phyloP scores from a whole-genome alignment of 64 coral and sea anemone species.

The Montipora sp. region DNA sequence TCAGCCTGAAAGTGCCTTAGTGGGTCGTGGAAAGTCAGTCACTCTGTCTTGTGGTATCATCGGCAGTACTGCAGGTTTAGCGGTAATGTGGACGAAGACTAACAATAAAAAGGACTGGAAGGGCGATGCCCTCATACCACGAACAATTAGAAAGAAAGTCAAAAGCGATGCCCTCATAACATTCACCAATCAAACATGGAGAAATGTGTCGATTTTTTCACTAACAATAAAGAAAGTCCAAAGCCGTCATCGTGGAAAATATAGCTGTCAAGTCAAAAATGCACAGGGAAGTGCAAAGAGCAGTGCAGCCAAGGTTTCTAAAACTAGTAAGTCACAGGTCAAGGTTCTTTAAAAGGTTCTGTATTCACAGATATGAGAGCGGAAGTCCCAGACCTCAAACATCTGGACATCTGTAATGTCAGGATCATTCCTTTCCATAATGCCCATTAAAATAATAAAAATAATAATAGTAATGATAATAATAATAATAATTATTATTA shows the following conservation, averaged over 20 bases:
- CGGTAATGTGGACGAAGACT: slow-evolving; percentile 45
- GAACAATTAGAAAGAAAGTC: no score
- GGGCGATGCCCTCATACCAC: neutral
- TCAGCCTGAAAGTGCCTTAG: slow-evolving; percentile 37
- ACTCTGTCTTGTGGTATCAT: slow-evolving; percentile 61
- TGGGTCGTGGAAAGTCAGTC: neutral
- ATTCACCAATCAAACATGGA: neutral
- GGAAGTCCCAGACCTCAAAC: no score
- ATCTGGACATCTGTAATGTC: no score
- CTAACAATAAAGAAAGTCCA: slow-evolving; percentile 19
- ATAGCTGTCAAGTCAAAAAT: slow-evolving; percentile 29
- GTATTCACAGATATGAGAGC: no score
- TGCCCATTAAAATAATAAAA: no score
- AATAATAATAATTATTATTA: no score
- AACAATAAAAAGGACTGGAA: neutral
- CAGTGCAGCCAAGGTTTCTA: slow-evolving; percentile 18
- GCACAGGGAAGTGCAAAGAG: slow-evolving; percentile 11
- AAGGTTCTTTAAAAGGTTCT: no score
- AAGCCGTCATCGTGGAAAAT: slow-evolving; percentile 25
- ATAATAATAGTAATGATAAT: no score
- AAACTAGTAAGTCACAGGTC: slow-evolving; percentile 16
- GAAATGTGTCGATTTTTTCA: neutral
- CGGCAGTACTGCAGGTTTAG: neutral
- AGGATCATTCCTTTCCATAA: no score
- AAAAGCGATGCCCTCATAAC: no score